Evolutionary conservation across 2,888 invertebrate species (phyloP).

Genomic region (Auanema sp.): DNA sequence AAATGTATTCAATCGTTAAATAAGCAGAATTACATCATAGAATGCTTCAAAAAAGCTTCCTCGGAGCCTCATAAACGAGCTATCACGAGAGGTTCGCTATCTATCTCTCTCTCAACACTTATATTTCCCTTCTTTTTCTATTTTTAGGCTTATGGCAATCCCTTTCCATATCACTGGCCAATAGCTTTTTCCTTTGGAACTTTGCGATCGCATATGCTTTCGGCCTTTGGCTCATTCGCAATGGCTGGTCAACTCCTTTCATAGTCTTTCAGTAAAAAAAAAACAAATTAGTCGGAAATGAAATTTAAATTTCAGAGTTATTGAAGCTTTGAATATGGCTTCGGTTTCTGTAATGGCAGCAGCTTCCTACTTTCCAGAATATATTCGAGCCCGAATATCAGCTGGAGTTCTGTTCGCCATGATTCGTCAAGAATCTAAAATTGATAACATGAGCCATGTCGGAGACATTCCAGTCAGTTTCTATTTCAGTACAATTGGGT

Average conservation of each 20-base stretch:
- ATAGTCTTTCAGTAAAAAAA: conserved; percentile 51
- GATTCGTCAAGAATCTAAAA: conserved; percentile 62
- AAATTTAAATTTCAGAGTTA: conserved; percentile 66
- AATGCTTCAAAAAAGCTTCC: conserved; percentile 36
- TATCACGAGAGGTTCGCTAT: conserved; percentile 36
- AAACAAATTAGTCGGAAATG: background rate
- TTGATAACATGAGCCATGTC: conserved; percentile 62
- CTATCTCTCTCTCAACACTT: no score
- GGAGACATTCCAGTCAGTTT: conserved; percentile 57
- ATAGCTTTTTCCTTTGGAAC: conserved; percentile 50
- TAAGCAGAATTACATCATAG: conserved; percentile 64
- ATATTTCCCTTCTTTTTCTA: no score
- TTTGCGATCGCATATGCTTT: conserved; percentile 55
- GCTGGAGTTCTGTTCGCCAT: conserved; percentile 61
- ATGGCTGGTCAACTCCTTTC: conserved; percentile 46
- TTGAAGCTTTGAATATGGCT: conserved; percentile 69
- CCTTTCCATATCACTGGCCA: conserved; percentile 40
- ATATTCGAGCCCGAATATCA: conserved; percentile 65
- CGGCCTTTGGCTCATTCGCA: conserved; percentile 47
- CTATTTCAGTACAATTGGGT: no score
- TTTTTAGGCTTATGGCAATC: conserved; percentile 44
- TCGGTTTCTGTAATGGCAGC: conserved; percentile 66
- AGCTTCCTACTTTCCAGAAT: conserved; percentile 66
- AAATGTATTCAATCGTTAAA: conserved; percentile 66
- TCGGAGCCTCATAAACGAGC: conserved; percentile 42